Evolutionary conservation across 2,113 vertebrate species (phyloP), one percentile per base, ranked within the genome.

Genomic region (Excalfactoria chinensis): DNA sequence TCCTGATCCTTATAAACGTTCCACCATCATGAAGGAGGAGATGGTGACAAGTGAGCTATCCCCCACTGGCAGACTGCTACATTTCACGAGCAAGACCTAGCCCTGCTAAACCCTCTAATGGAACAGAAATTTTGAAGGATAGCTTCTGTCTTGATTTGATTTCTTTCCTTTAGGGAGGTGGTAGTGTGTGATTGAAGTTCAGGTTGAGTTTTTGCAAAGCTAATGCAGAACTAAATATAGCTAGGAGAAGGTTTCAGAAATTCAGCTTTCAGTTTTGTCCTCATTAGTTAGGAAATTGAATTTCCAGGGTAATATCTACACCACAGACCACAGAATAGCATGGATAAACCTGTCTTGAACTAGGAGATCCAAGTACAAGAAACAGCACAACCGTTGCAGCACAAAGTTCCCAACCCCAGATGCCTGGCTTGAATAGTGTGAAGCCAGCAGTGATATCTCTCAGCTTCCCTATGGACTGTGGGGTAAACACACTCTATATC

Each of bases 1-100:
- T 23, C 28, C 26, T 17, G 4, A 72, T 83, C 5, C 22, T 74
- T 74, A 77, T 76, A 80, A 81, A 70, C 16, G 23, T 80, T 79
- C 5, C 25, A 32, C 22, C 71, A 23, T 74, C 12, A 7, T 23
- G 23, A 19, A 72, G 34, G 35, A 88, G 44, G 81, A 66, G 16
- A 34, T 8, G 51, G 37, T 43, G 78, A 64, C 3, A 6, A 91
- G 35, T 40, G 37, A 85, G 20, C 28, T 23, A 13, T 71, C 10
- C 13, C 30, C 8, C 7, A 13, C 11, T 26, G 63, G 13, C 46
- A 93, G 8, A 25, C 10, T 49, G 15, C 35, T 63, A n/a, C 4
- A 15, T 69, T 93, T 87, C 83, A 90, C 21, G 69, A 63, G 76
- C 53, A 77, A 88, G 56, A 89, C 26, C 6, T 22, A 81, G 18